Conservation (phyloP, 1,140 invertebrate genomes). For the Acyrthosiphon pisum region DNA sequence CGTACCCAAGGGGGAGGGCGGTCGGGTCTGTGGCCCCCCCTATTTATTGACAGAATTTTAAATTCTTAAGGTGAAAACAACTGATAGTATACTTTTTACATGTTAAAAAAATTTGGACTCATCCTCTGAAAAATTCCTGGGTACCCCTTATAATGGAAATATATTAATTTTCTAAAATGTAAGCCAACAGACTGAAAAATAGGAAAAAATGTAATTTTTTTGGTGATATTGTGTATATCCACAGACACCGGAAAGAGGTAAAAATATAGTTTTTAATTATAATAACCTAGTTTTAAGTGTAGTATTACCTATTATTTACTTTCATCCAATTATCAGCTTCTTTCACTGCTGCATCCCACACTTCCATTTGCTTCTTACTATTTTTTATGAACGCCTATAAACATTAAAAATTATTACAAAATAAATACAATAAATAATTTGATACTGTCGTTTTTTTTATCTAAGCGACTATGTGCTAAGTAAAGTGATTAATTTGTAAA, state of each 20-base stretch:
- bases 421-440: background rate
- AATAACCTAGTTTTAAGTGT: background rate
- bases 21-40: no score
- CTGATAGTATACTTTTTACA: no score
- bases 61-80: no score
- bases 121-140: no score
- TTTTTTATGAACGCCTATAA: background rate
- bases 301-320: background rate
- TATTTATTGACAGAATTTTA: no score
- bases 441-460: background rate
- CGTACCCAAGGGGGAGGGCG: no score
- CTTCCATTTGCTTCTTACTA: background rate
- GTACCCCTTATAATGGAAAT: no score
- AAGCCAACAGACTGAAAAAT: no score
- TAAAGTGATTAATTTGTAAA: background rate
- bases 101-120: no score
- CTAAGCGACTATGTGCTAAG: background rate
- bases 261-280: background rate
- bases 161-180: no score
- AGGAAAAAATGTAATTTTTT: no score
- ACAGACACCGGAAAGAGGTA: background rate
- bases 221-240: background rate
- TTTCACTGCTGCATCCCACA: conserved; percentile 8
- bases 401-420: background rate
- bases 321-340: conserved; percentile 21